phyloP scores from a whole-genome alignment of 2,797 vertebrate genomes.

The Acanthiza pusilla region DNA sequence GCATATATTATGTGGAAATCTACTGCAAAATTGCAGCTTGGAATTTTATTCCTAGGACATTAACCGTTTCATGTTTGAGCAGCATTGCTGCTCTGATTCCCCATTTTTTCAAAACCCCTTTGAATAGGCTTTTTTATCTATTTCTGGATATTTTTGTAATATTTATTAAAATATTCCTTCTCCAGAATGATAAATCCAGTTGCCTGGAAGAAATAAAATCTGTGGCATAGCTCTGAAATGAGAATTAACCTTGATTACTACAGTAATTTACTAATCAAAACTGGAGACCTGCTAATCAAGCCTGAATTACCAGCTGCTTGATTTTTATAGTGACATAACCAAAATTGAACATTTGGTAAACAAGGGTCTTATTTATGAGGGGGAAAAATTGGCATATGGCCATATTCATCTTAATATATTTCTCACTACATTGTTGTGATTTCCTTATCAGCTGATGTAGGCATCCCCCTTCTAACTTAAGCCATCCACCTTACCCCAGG shows the following conservation, averaged over 20 bases:
- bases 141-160: conserved; percentile 11
- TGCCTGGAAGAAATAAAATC: conserved; percentile 70
- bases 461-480: not conserved
- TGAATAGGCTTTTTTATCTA: not conserved
- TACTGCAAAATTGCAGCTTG: conserved; percentile 18
- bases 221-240: conserved; percentile 63
- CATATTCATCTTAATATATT: conserved; percentile 37
- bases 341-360: conserved; percentile 78
- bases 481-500: not conserved
- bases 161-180: conserved; percentile 55
- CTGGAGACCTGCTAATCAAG: conserved; percentile 84
- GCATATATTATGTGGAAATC: conserved; percentile 46
- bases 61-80: not conserved
- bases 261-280: conserved; percentile 84
- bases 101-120: not conserved
- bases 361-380: conserved; percentile 61
- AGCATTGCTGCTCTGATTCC: not conserved
- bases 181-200: conserved; percentile 61
- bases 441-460: not conserved
- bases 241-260: conserved; percentile 85
- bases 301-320: conserved; percentile 79
- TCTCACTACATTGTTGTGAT: not conserved
- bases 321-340: conserved; percentile 80
- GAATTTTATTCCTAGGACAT: conserved; percentile 28
- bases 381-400: conserved; percentile 26